phyloP scores from a whole-genome alignment of 2,888 invertebrate genomes.

The Mesorhabditis spiculigera region DNA sequence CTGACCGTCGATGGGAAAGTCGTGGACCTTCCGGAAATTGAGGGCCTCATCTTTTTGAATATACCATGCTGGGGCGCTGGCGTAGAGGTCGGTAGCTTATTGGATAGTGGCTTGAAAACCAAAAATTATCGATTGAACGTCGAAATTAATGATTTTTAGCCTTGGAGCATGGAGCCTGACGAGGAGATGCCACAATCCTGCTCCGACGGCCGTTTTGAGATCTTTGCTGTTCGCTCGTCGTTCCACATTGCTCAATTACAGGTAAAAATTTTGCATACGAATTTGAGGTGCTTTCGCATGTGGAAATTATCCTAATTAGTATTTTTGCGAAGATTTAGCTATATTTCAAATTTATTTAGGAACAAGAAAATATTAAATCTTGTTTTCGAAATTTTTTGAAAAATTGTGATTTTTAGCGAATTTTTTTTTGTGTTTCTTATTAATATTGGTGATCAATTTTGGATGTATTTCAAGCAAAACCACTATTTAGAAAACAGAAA shows the following conservation, averaged over 20 bases:
- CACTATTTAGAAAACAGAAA: too few species aligned
- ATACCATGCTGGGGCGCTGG: constrained; percentile 94
- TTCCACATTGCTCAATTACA: constrained; percentile 92
- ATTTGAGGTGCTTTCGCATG: not conserved
- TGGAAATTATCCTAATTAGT: too few species aligned
- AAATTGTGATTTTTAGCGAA: too few species aligned
- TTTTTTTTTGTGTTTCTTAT: too few species aligned
- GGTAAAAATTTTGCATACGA: constrained; percentile 61
- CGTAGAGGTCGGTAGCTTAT: constrained; percentile 62
- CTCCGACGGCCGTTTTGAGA: constrained; percentile 76
- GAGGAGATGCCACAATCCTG: constrained; percentile 42
- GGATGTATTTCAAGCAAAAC: too few species aligned
- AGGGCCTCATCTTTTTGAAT: constrained; percentile 81
- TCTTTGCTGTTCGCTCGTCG: constrained; percentile 85
- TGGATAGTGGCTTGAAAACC: not conserved
- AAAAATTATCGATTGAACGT: not conserved
- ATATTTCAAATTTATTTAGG: too few species aligned
- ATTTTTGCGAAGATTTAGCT: too few species aligned
- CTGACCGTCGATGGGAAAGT: constrained; percentile 69
- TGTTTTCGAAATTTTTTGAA: too few species aligned
- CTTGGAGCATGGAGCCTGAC: not conserved
- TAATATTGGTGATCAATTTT: too few species aligned
- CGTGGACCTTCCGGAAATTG: constrained; percentile 34
- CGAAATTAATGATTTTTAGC: not conserved
- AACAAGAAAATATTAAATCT: too few species aligned